phyloP scores from a whole-genome alignment of 2,113 vertebrate species.

The Melanerpes aurifrons region DNA sequence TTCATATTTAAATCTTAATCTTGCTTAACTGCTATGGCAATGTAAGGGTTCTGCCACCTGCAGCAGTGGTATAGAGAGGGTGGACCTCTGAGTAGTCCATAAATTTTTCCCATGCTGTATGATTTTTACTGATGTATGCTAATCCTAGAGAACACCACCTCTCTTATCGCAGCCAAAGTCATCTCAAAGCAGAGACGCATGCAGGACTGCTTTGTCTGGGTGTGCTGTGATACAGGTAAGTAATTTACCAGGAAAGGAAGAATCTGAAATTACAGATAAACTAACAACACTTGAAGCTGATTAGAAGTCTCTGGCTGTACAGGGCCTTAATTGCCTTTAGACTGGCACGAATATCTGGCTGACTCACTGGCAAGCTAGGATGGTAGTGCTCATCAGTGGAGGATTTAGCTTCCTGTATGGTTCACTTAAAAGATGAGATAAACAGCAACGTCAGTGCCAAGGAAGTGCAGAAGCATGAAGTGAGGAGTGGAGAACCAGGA shows the following conservation, averaged over 20 bases:
- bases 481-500: accelerated
- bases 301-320: not conserved
- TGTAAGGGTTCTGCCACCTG: not conserved
- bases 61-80: not conserved
- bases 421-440: not conserved
- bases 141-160: not conserved
- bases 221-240: not conserved
- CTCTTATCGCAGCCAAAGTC: not conserved
- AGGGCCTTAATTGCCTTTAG: not conserved
- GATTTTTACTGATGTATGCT: not conserved
- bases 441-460: not conserved
- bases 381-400: not conserved
- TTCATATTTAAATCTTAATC: not conserved
- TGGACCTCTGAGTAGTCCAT: not conserved
- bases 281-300: accelerated
- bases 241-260: not conserved
- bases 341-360: not conserved
- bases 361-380: too few species aligned
- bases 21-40: not conserved
- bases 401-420: not conserved
- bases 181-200: not conserved
- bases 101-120: not conserved
- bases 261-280: not conserved
- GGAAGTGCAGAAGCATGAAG: not conserved
- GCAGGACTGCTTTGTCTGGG: accelerated